Conservation (phyloP, 2,113 vertebrate genomes). For the Montifringilla adamsi region DNA sequence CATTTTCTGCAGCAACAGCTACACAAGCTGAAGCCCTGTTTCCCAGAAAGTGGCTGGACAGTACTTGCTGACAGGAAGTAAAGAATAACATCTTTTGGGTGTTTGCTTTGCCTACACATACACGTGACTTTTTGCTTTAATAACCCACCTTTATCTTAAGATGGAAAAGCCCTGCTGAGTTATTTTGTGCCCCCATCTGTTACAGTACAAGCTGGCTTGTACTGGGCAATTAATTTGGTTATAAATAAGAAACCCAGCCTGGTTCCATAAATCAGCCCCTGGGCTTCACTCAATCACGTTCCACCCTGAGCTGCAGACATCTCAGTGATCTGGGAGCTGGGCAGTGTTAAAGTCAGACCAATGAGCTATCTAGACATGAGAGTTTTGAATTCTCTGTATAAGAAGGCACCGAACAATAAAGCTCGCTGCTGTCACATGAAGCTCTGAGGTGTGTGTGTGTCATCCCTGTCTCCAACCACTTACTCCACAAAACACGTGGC, state of each 20-base stretch:
- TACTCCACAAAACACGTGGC: not conserved
- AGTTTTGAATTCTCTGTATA: not conserved
- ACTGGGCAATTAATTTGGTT: not conserved
- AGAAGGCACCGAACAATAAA: not conserved
- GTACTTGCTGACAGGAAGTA: not conserved
- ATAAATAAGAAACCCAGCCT: not conserved
- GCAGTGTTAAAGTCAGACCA: not conserved
- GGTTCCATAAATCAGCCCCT: not conserved
- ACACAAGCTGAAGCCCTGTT: not conserved
- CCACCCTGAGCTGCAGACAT: not conserved
- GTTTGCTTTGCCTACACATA: not conserved
- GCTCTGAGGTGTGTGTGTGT: not conserved
- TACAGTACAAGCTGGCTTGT: not conserved
- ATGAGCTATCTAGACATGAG: not conserved
- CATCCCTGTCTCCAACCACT: not conserved
- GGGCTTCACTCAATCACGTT: not conserved
- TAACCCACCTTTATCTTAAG: not conserved
- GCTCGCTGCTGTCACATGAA: accelerated
- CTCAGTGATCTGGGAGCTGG: not conserved
- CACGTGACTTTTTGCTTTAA: not conserved
- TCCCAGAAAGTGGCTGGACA: not conserved
- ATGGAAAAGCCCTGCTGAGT: not conserved
- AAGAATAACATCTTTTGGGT: not conserved
- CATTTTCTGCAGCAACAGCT: not conserved
- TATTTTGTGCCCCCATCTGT: not conserved